These are phyloP conservation scores for Microctenopoma stevenorrisi DNA, from an alignment of 2,797 vertebrate genomes.

Conservation along the genomic window DNA sequence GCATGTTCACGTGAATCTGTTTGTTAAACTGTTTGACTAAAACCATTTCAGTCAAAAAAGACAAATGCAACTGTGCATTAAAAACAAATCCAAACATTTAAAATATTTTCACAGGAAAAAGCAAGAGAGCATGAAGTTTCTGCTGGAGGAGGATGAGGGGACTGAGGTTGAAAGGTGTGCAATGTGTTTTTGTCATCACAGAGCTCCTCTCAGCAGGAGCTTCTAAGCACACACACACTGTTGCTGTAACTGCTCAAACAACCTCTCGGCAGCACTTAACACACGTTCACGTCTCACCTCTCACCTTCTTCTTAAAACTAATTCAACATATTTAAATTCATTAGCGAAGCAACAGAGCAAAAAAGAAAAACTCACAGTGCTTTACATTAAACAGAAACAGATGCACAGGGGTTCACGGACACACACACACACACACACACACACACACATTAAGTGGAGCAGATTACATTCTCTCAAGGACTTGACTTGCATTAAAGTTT, in stretches of 20 bases:
- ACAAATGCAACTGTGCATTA: neutral
- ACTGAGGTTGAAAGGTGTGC: slow-evolving; percentile 23
- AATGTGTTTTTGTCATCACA: slow-evolving; percentile 62
- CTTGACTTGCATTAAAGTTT: slow-evolving; percentile 82
- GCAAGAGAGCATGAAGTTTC: slow-evolving; percentile 12
- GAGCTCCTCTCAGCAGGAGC: slow-evolving; percentile 42
- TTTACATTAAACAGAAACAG: slow-evolving; percentile 38
- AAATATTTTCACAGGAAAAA: neutral
- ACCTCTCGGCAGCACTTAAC: slow-evolving; percentile 40
- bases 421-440: slow-evolving; percentile 13
- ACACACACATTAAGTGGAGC: slow-evolving; percentile 59
- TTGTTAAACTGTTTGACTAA: too few species aligned
- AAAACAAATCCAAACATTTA: neutral
- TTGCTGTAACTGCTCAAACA: slow-evolving; percentile 43
- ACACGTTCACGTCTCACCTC: slow-evolving; percentile 45
- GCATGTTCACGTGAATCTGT: too few species aligned
- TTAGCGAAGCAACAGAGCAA: slow-evolving; percentile 42
- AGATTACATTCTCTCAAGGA: slow-evolving; percentile 77
- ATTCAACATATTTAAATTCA: slow-evolving; percentile 68
- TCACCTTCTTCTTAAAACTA: slow-evolving; percentile 50
- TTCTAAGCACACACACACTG: slow-evolving; percentile 48
- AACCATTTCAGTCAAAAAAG: neutral
- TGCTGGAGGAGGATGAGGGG: neutral
- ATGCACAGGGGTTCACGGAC: slow-evolving; percentile 19
- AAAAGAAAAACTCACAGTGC: slow-evolving; percentile 26